Evolutionary conservation across 2,888 invertebrate genomes (phyloP).

Genomic region (Patella depressa): DNA sequence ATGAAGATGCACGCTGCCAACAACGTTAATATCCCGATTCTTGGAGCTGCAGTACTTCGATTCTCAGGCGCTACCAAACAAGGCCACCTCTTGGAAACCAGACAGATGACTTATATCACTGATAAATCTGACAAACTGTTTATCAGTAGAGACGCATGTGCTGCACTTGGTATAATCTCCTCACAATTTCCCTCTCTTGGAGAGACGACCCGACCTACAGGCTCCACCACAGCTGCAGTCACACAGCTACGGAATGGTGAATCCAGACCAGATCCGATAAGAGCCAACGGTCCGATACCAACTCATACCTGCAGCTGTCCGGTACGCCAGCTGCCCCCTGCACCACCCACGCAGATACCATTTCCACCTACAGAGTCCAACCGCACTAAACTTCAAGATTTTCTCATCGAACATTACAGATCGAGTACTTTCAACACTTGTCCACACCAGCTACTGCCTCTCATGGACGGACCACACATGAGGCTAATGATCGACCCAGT

Average conservation of each 20-base stretch:
- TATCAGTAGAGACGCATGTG: slow-evolving; percentile 49
- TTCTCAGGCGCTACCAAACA: slow-evolving; percentile 32
- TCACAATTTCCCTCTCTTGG: slow-evolving; percentile 37
- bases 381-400: slow-evolving; percentile 33
- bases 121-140: slow-evolving; percentile 45
- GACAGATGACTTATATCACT: slow-evolving; percentile 52
- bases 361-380: slow-evolving; percentile 41
- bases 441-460: slow-evolving; percentile 46
- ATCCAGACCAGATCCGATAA: slow-evolving; percentile 24
- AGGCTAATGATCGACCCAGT: slow-evolving; percentile 45
- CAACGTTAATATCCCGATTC: slow-evolving; percentile 44
- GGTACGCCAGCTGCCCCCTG: slow-evolving; percentile 32
- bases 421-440: slow-evolving; percentile 55
- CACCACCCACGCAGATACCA: slow-evolving; percentile 36
- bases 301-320: slow-evolving; percentile 30
- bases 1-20: slow-evolving; percentile 53
- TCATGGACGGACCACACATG: slow-evolving; percentile 44
- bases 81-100: slow-evolving; percentile 35
- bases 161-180: slow-evolving; percentile 42
- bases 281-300: slow-evolving; percentile 32
- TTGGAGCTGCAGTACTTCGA: slow-evolving; percentile 46
- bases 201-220: background rate
- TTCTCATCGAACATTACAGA: slow-evolving; percentile 42
- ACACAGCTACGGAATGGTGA: slow-evolving; percentile 11
- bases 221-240: background rate